Conservation (phyloP, 2,113 vertebrate genomes). For the Malurus melanocephalus region DNA sequence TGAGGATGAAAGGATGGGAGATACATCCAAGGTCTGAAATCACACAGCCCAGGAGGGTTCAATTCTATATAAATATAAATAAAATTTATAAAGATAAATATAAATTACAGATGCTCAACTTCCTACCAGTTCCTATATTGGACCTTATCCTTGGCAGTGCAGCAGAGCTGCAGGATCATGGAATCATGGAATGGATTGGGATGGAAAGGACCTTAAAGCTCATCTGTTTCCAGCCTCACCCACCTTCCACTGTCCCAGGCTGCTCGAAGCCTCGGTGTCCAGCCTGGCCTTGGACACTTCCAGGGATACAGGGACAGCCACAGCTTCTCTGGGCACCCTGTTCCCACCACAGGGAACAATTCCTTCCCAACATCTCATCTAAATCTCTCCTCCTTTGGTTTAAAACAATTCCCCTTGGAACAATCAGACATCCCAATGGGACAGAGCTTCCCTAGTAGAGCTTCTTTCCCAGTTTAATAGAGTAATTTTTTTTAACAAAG, state of each 20-base stretch:
- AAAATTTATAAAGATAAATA: no score
- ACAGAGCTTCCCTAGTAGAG: neutral
- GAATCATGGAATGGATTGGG: neutral
- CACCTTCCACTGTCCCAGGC: neutral
- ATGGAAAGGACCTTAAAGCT: neutral
- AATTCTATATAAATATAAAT: neutral
- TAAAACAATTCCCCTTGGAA: neutral
- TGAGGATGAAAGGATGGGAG: neutral
- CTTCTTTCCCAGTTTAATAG: neutral
- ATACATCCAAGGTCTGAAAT: neutral
- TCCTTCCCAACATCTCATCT: neutral
- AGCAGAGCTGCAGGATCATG: neutral
- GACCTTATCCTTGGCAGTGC: rapidly evolving
- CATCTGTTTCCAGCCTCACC: neutral
- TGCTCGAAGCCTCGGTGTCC: no score
- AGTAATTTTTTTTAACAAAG: neutral
- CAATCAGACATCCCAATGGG: neutral
- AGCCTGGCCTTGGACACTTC: no score
- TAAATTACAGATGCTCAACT: neutral
- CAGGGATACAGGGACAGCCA: no score
- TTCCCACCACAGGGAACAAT: no score
- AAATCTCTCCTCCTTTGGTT: neutral
- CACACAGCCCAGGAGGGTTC: neutral
- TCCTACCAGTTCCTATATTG: neutral
- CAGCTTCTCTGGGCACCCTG: no score